Base-by-base conservation (phyloP, 2,888 invertebrate genomes). In the Podotricha telesiphe region DNA sequence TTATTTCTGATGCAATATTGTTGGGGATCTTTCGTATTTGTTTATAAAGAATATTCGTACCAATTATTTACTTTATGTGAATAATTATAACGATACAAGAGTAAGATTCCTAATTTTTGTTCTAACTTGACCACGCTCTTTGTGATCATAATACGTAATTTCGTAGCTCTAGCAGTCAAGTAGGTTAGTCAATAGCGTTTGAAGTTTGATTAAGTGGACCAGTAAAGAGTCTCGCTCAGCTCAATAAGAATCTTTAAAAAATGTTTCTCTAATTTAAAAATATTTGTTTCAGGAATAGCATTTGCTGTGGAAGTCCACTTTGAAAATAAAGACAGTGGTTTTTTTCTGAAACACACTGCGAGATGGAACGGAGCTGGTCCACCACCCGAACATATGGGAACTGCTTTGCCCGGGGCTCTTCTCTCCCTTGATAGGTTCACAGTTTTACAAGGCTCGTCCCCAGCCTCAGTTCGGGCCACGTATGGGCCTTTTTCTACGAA, bases 401-500 rank as follows among this genome's bases (percentile, higher is more conserved):
- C 91, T 53, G 89, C 91, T 73, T 81, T 94, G 22, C 94, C 95
- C 34, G 96, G 96, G 65, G 95, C 96, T 11, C 93, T 97, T 45
- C 92, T 98, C 64, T 97, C 97, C 65, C 94, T 96, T 73, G 97
- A 98, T 89, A 95, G 97, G 74, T 98, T 98, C 86, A 97, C 98
- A 68, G 97, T 99, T 47, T 96, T 98, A 79, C 97, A 98, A 86
- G 97, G 97, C 48, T 96, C 97, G 58, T 96, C 97, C 77, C 97
- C 98, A 28, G 97, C 97, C 42, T 97, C 98, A 28, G 96, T 99
- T 51, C 94, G 98, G 71, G 98, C 98, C 61, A 97, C 96, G 50
- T 98, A 98, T 84, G 99, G 98, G 5, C 98, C 98, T 8, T 98
- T 98, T 90, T 97, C 97, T 77, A 98, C 98, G 66, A 98, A 98